Evolutionary conservation across 2,888 invertebrate genomes (phyloP).

Genomic region (Rhogogaster chlorosoma): DNA sequence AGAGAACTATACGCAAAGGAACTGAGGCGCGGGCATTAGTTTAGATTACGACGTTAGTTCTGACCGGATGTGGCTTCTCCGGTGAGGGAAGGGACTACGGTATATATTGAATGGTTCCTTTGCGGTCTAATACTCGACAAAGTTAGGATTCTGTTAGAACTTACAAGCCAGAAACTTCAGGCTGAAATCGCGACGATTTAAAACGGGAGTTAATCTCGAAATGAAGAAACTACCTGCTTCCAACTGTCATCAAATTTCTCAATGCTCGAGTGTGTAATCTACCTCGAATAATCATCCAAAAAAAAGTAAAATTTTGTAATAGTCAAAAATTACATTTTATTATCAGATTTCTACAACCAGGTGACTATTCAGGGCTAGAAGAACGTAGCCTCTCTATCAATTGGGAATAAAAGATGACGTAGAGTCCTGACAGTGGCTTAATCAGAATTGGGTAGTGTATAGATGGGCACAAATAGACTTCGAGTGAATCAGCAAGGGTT

Average conservation of each 20-base stretch:
- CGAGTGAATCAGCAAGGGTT: conserved; percentile 63
- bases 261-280: background rate
- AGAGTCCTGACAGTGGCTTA: conserved; percentile 68
- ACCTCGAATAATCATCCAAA: background rate
- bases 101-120: conserved; percentile 48
- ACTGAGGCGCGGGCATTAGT: conserved; percentile 58
- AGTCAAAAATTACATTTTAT: background rate
- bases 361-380: background rate
- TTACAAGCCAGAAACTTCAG: background rate
- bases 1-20: conserved; percentile 53
- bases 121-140: conserved; percentile 38
- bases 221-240: background rate
- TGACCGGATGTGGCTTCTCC: conserved; percentile 62
- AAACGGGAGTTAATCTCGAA: background rate
- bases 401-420: background rate
- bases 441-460: conserved; percentile 34
- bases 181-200: conserved; percentile 50
- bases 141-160: conserved; percentile 44
- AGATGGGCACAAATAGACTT: conserved; percentile 26
- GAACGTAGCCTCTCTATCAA: background rate
- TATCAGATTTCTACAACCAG: background rate
- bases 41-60: conserved; percentile 62
- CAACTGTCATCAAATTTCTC: background rate
- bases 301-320: background rate
- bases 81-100: conserved; percentile 54